Base-by-base conservation (phyloP, 2,888 invertebrate species). In the Scaptomyza reducta region DNA sequence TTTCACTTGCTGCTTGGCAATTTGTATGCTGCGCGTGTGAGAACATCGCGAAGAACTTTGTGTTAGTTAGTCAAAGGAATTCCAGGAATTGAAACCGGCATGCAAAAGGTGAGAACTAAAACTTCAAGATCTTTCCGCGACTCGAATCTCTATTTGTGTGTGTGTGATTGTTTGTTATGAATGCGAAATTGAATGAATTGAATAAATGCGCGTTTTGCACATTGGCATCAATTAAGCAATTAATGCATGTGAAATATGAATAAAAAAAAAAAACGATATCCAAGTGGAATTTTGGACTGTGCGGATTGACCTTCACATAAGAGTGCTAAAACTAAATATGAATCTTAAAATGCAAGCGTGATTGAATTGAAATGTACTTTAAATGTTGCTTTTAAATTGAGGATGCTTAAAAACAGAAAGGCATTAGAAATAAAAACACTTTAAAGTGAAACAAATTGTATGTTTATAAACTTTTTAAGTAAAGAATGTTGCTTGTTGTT, bases 11-110 rank as follows among this genome's bases (percentile, higher is more conserved):
- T 27, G 7, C 7, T 35, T 7, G 13, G 64, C 81, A 73, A 77
- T 85, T 86, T 79, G 79, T 87, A 72, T 81, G 81, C 70, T 81
- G 74, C 70, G 82, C 81, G 79, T 87, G 81, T 83, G 80, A 79
- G 87, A 86, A 70, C 63, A 41, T 16, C 53, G 46, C 25, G 38
- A 45, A 56, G 41, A 69, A 65, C 51, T 62, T 79, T 74, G 84
- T 74, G 79, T 82, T 82, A 82, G 87, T 82, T 87, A 82, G 87
- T 82, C 85, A 84, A 87, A 82, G 82, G 87, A 87, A 84, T 82
- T 82, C 82, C 81, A 73, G 87, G 82, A 82, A 82, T 82, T 78
- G 69, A 59, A 16, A 58, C 71, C 67, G 64, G 72, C 75, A 64
- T 74, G 60, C 72, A 55, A 75, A 68, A 84, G 87, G 82, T 87